phyloP scores from a whole-genome alignment of 2,113 vertebrate genomes.

The Ceyx margarethae region DNA sequence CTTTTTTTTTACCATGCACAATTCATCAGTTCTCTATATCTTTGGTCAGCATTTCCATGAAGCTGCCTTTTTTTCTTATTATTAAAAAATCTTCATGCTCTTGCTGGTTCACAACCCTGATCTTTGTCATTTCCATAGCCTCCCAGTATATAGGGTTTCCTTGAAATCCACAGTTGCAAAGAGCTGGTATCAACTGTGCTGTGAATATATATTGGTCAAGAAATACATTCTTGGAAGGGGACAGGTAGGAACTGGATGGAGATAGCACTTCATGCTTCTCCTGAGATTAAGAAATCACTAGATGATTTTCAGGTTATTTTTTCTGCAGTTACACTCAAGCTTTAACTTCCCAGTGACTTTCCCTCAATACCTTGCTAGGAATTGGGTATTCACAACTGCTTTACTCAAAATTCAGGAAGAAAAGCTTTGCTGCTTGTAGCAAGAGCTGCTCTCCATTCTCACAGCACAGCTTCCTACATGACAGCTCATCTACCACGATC shows the following conservation, averaged over 20 bases:
- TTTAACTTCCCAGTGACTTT: neutral
- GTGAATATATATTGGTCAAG: neutral
- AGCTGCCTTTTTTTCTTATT: neutral
- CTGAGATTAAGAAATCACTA: neutral
- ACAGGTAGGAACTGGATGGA: neutral
- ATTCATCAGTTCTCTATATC: neutral
- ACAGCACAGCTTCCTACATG: neutral
- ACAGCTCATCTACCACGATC: accelerated
- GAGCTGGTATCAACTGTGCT: accelerated
- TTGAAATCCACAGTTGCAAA: neutral
- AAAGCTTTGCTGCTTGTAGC: neutral
- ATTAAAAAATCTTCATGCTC: neutral
- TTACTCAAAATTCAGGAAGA: neutral
- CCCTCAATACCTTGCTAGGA: neutral
- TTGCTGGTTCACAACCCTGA: neutral
- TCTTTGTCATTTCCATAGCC: neutral
- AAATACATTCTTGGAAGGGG: neutral
- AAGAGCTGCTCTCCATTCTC: neutral
- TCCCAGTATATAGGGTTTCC: neutral
- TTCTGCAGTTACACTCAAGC: neutral
- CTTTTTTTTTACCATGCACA: neutral
- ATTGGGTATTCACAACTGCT: neutral
- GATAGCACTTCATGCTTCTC: neutral
- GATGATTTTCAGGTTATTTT: neutral
- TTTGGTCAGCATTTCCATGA: neutral